Evolutionary conservation across 92 coral and sea anemone genomes (phyloP).

Genomic region (Umimayanthus chanpuru): DNA sequence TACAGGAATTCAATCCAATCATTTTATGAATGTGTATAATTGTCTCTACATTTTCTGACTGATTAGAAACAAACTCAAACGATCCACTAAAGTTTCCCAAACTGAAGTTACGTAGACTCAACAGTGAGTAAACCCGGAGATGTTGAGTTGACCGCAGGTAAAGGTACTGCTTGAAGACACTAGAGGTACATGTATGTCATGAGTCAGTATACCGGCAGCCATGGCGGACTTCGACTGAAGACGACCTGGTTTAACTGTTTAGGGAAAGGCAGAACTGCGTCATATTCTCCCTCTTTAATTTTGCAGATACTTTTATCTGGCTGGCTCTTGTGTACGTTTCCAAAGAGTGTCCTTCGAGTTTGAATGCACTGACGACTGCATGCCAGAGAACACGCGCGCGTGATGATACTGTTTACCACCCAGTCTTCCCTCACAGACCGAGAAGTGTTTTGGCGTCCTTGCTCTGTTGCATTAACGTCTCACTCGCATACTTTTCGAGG

Average conservation of each 20-base stretch:
- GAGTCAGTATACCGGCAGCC: neutral
- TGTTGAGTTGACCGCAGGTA: neutral
- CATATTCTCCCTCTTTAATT: neutral
- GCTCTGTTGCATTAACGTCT: conserved; percentile 91
- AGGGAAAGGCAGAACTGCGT: neutral
- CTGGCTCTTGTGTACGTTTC: neutral
- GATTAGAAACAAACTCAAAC: neutral
- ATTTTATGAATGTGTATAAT: neutral
- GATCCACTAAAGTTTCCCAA: neutral
- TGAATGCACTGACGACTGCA: neutral
- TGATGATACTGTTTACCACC: neutral
- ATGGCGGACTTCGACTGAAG: neutral
- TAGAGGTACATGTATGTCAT: neutral
- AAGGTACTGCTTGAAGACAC: neutral
- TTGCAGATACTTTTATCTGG: neutral
- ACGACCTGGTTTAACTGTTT: neutral
- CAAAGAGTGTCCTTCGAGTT: too few relatives aligned
- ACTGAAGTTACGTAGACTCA: neutral
- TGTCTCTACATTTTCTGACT: neutral
- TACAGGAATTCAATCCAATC: neutral
- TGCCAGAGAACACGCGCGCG: neutral
- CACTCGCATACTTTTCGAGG: conserved; percentile 96
- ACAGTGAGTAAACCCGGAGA: neutral
- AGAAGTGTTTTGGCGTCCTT: conserved; percentile 94
- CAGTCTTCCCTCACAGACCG: conserved; percentile 63